Evolutionary conservation across 2,888 invertebrate genomes (phyloP).

Genomic region (Erebia palarica): DNA sequence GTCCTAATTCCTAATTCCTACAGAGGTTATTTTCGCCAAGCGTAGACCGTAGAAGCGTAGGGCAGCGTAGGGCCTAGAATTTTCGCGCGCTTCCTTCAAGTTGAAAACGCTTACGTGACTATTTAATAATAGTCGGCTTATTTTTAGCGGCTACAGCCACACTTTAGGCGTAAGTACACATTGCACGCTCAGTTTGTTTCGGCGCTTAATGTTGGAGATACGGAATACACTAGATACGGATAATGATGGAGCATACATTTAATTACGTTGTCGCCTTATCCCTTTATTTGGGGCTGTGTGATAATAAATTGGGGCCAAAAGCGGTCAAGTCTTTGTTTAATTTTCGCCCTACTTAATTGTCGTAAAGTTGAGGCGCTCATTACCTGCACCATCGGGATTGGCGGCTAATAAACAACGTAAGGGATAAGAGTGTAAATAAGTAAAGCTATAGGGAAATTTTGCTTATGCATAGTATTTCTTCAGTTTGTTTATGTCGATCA

Average conservation of each 20-base stretch:
- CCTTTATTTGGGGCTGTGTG: conserved; percentile 34
- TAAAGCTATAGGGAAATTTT: neutral
- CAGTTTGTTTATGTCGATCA: no score
- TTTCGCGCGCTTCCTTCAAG: no score
- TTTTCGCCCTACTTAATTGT: conserved; percentile 56
- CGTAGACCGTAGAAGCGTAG: no score
- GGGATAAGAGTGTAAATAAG: conserved; percentile 19
- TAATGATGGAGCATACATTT: conserved; percentile 10
- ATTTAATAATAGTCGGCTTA: no score
- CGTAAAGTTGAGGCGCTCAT: conserved; percentile 47
- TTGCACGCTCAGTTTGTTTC: neutral
- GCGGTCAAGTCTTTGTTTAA: conserved; percentile 59
- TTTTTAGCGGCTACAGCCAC: no score
- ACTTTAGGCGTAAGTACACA: no score
- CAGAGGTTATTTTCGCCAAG: no score
- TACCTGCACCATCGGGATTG: conserved; percentile 28
- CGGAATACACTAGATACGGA: neutral
- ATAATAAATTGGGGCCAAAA: conserved; percentile 41
- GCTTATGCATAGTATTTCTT: no score
- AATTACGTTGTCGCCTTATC: conserved; percentile 27
- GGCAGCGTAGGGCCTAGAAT: no score
- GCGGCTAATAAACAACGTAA: conserved; percentile 23
- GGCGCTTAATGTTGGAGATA: neutral
- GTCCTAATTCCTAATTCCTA: no score
- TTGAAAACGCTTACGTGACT: no score